Conservation (phyloP, 2,888 invertebrate species). For the Tipula unca region DNA sequence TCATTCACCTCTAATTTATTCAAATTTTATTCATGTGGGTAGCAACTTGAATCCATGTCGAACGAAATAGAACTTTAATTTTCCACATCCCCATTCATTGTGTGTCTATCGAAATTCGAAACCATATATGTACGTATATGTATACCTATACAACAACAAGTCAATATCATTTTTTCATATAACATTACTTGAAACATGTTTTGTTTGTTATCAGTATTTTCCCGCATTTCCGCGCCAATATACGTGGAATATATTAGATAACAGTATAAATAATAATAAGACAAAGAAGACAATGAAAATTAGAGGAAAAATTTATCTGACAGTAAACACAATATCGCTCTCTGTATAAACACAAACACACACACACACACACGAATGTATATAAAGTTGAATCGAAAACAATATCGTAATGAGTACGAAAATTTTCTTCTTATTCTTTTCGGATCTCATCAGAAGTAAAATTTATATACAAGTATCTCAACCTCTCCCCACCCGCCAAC, state of each 20-base stretch:
- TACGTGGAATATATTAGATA: not conserved
- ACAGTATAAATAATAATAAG: not conserved
- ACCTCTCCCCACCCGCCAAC: not conserved
- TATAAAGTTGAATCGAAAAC: not conserved
- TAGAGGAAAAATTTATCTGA: not conserved
- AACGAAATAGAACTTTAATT: not conserved
- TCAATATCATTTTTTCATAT: not conserved
- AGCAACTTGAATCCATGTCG: not conserved
- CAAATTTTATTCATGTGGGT: no score
- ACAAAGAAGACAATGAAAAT: not conserved
- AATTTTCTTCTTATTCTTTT: not conserved
- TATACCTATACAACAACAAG: not conserved
- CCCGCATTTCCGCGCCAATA: not conserved
- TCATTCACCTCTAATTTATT: not conserved
- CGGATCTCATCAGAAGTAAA: not conserved
- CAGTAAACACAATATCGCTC: not conserved
- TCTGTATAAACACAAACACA: not conserved
- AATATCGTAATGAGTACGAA: not conserved
- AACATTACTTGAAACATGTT: not conserved
- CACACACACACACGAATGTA: not conserved
- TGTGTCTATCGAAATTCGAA: not conserved
- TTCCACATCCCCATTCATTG: not conserved
- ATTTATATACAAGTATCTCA: not conserved
- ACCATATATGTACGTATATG: not conserved
- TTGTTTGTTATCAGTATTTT: not conserved